Percentiles rank a stretch among this genome's conserved stretches.
Evolutionary conservation across 2,113 vertebrate species (phyloP).

Genomic region (Labeo rohita): DNA sequence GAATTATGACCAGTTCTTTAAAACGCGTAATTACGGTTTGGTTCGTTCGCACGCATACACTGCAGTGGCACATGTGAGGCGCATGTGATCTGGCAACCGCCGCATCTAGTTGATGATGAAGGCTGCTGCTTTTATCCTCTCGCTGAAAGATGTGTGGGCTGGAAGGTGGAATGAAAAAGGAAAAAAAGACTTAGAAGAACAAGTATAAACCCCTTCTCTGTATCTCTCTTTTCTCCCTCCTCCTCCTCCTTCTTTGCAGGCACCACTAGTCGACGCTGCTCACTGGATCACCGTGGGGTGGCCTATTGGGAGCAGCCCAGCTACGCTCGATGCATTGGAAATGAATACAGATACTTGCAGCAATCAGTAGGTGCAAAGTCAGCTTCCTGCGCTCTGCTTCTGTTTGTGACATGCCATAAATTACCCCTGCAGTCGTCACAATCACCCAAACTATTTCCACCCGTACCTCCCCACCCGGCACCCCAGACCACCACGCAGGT

Average conservation of each 20-base stretch:
- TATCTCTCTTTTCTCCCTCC: constrained; percentile 44
- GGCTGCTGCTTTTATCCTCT: constrained; percentile 22
- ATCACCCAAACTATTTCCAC: constrained; percentile 36
- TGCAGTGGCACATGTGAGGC: constrained; percentile 43
- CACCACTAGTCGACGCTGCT: constrained; percentile 99
- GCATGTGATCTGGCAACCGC: constrained; percentile 32
- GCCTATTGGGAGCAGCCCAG: constrained; percentile 99
- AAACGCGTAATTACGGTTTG: background rate
- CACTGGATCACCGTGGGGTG: constrained; percentile 95
- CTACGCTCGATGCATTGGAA: constrained; percentile 99
- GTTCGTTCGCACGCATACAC: background rate
- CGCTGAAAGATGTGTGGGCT: constrained; percentile 45
- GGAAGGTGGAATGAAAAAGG: constrained; percentile 37
- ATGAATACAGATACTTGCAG: constrained; percentile 99
- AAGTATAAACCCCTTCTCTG: constrained; percentile 52
- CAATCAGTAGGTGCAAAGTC: constrained; percentile 99
- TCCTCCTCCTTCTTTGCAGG: constrained; percentile 77
- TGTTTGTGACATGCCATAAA: constrained; percentile 84
- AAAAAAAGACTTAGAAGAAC: constrained; percentile 37
- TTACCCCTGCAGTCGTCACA: constrained; percentile 58
- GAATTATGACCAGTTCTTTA: background rate
- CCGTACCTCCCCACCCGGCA: background rate
- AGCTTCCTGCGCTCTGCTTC: constrained; percentile 87
- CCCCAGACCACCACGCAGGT: constrained; percentile 9
- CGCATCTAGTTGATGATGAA: constrained; percentile 22